Conservation (phyloP, 2,888 invertebrate species). For the Linnaemya tessellans region DNA sequence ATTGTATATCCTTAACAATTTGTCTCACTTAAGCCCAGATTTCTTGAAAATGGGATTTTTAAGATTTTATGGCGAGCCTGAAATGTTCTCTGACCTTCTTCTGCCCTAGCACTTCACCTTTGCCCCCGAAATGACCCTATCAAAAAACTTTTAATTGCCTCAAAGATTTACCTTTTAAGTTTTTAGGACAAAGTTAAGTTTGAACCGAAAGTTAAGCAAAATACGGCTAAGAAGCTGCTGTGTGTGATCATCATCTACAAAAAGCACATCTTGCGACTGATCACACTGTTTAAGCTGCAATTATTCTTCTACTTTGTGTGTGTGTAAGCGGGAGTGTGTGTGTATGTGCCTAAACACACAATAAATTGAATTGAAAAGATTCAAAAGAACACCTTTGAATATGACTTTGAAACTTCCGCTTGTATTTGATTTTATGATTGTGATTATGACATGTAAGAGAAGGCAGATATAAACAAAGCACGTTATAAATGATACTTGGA, state of each 20-base stretch:
- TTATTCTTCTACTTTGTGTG: slow-evolving; percentile 31
- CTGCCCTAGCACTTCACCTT: no score
- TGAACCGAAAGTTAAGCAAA: neutral
- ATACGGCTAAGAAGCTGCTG: slow-evolving; percentile 35
- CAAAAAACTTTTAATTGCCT: no score
- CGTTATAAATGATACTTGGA: slow-evolving; percentile 57
- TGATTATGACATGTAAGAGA: slow-evolving; percentile 70
- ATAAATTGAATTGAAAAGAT: slow-evolving; percentile 25
- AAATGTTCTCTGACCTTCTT: no score
- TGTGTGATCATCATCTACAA: slow-evolving; percentile 71
- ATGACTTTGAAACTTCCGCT: slow-evolving; percentile 73
- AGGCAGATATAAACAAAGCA: slow-evolving; percentile 14
- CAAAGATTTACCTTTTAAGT: no score
- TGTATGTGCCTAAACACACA: slow-evolving; percentile 35
- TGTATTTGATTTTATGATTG: slow-evolving; percentile 72
- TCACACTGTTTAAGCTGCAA: slow-evolving; percentile 17
- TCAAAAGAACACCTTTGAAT: slow-evolving; percentile 44
- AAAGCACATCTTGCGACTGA: slow-evolving; percentile 24
- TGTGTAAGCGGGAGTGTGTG: no score
- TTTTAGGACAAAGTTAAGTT: no score
- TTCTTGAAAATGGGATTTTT: no score
- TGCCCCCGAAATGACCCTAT: no score
- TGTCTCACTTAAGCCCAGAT: no score
- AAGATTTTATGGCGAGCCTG: no score
- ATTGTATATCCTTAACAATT: no score